A percentile compares a stretch with the other conserved stretches of the same genome.
Evolutionary conservation across 2,113 vertebrate species (phyloP).

Genomic region (Odontesthes bonariensis): DNA sequence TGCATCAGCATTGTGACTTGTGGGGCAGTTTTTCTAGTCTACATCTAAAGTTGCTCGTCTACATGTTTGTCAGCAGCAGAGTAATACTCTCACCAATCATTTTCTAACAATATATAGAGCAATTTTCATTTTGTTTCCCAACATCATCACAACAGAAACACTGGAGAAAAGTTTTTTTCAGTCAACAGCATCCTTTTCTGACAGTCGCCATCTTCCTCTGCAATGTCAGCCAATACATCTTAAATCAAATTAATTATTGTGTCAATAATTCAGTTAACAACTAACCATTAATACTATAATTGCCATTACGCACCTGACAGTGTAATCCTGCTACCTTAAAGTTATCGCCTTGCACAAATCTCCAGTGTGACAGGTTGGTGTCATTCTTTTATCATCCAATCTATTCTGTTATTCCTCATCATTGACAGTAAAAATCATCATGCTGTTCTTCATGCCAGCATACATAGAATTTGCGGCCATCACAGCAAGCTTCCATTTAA

Average conservation of each 20-base stretch:
- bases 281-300: background rate
- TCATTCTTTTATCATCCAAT: background rate
- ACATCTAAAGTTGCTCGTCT: background rate
- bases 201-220: too few relatives aligned
- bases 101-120: background rate
- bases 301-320: background rate
- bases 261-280: background rate
- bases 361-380: too few relatives aligned
- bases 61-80: background rate
- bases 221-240: too few relatives aligned
- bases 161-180: too few relatives aligned
- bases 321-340: background rate
- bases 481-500: too few relatives aligned
- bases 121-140: background rate
- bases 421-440: background rate
- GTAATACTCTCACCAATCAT: background rate
- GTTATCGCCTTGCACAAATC: too few relatives aligned
- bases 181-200: too few relatives aligned
- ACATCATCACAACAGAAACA: background rate
- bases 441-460: too few relatives aligned
- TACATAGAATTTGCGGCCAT: too few relatives aligned
- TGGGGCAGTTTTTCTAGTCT: too few relatives aligned
- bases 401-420: background rate
- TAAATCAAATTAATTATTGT: background rate
- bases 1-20: too few relatives aligned